phyloP scores from a whole-genome alignment of 2,888 invertebrate species.

The Ametastegia equiseti region DNA sequence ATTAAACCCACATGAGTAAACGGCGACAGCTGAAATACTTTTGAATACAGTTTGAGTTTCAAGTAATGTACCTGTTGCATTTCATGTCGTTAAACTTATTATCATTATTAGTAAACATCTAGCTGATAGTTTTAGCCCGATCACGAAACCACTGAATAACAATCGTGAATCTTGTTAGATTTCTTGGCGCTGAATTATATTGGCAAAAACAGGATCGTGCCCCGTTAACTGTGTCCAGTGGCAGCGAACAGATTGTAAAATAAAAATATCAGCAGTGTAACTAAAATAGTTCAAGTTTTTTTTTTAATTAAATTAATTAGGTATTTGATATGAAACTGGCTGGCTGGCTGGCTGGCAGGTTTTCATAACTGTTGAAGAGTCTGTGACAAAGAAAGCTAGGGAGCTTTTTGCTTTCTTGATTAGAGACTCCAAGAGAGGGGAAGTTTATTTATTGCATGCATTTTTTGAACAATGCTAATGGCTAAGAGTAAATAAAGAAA shows the following conservation, averaged over 20 bases:
- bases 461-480: slow-evolving; percentile 2
- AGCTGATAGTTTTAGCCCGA: slow-evolving; percentile 3
- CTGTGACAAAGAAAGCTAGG: slow-evolving; percentile 56
- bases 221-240: neutral
- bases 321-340: neutral
- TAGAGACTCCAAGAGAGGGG: slow-evolving; percentile 53
- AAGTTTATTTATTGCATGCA: neutral
- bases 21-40: slow-evolving; percentile 48
- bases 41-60: slow-evolving; percentile 5
- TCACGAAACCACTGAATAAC: slow-evolving; percentile 1
- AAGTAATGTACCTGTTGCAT: neutral
- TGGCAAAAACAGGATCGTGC: neutral
- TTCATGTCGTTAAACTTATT: neutral
- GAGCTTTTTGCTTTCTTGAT: slow-evolving; percentile 55
- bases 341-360: slow-evolving; percentile 1
- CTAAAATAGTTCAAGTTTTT: slow-evolving; percentile 29
- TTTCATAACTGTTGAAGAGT: slow-evolving; percentile 52
- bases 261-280: slow-evolving; percentile 18
- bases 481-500: slow-evolving; percentile 19
- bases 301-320: neutral
- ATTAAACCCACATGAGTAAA: slow-evolving; percentile 45
- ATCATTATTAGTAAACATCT: slow-evolving; percentile 13
- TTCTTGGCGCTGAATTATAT: neutral
- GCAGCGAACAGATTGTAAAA: neutral
- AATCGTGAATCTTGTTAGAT: slow-evolving; percentile 11